Evolutionary conservation across 2,797 vertebrate species (phyloP).

Genomic region (Sebastes minor): DNA sequence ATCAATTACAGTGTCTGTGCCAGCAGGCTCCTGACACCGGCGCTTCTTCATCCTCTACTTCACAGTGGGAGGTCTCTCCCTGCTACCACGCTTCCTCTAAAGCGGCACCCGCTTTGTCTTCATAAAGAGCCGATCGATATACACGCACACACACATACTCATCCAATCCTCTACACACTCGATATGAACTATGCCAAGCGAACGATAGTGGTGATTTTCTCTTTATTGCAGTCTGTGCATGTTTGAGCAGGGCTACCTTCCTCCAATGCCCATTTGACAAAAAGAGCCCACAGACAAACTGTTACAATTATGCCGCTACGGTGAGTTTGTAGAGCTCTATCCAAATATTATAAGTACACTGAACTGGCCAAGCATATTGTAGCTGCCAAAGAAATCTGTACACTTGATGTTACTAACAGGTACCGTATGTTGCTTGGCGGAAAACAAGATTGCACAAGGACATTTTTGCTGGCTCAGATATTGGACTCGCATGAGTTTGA

Average conservation of each 20-base stretch:
- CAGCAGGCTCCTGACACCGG: slow-evolving; percentile 81
- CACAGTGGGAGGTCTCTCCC: slow-evolving; percentile 76
- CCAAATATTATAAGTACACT: slow-evolving; percentile 28
- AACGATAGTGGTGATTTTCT: slow-evolving; percentile 40
- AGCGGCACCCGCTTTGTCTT: slow-evolving; percentile 77
- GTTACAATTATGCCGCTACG: neutral
- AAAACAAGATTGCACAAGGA: slow-evolving; percentile 29
- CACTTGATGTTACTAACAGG: slow-evolving; percentile 29
- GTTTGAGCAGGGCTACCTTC: neutral
- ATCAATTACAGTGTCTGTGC: slow-evolving; percentile 82
- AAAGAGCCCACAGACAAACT: slow-evolving; percentile 19
- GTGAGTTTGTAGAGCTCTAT: neutral
- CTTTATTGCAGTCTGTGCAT: slow-evolving; percentile 29
- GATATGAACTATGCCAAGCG: slow-evolving; percentile 60
- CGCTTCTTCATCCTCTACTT: slow-evolving; percentile 81
- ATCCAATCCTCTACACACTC: slow-evolving; percentile 45
- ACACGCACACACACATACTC: slow-evolving; percentile 57
- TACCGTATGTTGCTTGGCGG: slow-evolving; percentile 49
- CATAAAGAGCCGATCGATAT: slow-evolving; percentile 79
- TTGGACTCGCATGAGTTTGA: slow-evolving; percentile 33
- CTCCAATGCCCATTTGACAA: slow-evolving; percentile 8
- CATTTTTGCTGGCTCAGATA: slow-evolving; percentile 48
- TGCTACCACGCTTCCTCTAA: slow-evolving; percentile 57
- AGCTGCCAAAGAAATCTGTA: slow-evolving; percentile 38
- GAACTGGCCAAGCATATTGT: slow-evolving; percentile 15